phyloP scores from a whole-genome alignment of 2,797 vertebrate genomes.

The Smutsia gigantea region DNA sequence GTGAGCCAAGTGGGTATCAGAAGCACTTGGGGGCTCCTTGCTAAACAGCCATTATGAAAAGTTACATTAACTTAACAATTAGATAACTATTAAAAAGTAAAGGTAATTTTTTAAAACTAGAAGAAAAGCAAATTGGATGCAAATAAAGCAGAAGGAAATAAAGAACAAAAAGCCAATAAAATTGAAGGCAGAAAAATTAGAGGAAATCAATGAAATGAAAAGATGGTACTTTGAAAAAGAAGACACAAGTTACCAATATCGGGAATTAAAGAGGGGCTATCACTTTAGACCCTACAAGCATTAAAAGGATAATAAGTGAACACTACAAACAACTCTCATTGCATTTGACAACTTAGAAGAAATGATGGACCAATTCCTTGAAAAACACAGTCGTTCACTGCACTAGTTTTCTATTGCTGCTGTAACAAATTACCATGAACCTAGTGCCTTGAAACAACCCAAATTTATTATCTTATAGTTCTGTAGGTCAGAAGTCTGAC shows the following conservation, averaged over 20 bases:
- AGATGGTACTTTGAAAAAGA: neutral
- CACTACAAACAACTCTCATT: neutral
- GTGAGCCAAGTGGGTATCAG: rapidly evolving
- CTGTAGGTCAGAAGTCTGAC: neutral
- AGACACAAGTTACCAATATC: neutral
- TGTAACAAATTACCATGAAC: neutral
- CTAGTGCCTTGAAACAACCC: neutral
- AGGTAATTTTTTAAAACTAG: neutral
- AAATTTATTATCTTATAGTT: neutral
- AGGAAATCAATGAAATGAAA: slow-evolving; percentile 24
- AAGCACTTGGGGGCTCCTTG: neutral
- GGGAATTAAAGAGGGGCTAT: neutral
- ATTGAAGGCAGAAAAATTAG: neutral
- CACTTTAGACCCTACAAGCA: neutral
- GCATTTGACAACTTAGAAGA: neutral
- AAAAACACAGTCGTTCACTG: neutral
- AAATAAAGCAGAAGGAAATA: neutral
- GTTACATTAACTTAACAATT: neutral
- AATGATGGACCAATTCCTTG: neutral
- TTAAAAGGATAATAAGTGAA: neutral
- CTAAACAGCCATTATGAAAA: neutral
- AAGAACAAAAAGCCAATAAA: neutral
- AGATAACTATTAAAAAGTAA: neutral
- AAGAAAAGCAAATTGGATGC: neutral
- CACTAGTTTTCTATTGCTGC: neutral